These are phyloP conservation scores for Noctuana brunneofusca DNA, from an alignment of 2,888 invertebrate genomes.

Conservation along the genomic window DNA sequence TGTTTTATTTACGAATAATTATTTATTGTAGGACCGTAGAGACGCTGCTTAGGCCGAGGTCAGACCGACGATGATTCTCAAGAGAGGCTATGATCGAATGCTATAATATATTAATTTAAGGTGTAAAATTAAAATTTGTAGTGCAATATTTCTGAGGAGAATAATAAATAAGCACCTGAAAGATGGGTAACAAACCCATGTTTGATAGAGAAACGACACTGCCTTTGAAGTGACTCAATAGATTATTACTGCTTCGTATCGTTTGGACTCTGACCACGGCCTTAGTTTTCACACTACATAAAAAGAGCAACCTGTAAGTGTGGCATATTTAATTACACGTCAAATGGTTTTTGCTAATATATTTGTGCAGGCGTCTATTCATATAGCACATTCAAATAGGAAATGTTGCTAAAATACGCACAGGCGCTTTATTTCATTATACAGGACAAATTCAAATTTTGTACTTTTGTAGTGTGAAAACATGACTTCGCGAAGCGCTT, in stretches of 20 bases:
- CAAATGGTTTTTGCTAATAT: neutral
- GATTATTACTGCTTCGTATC: conserved; percentile 20
- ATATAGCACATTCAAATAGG: neutral
- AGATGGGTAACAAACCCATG: neutral
- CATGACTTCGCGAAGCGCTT: conserved; percentile 37
- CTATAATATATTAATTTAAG: conserved; percentile 15
- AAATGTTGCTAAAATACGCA: conserved; percentile 1
- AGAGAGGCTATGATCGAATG: conserved; percentile 16
- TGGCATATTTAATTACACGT: neutral
- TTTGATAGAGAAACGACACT: conserved; percentile 27
- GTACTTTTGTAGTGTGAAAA: conserved; percentile 27
- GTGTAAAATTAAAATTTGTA: conserved; percentile 22
- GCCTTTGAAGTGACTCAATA: conserved; percentile 31
- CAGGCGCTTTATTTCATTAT: conserved; percentile 12
- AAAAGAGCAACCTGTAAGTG: neutral
- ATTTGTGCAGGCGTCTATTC: conserved; percentile 14
- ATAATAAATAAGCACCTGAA: conserved; percentile 28
- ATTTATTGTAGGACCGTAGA: conserved; percentile 24
- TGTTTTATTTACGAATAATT: neutral
- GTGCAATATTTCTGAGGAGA: conserved; percentile 8
- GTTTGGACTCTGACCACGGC: conserved; percentile 13
- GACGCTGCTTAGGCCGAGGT: conserved; percentile 19
- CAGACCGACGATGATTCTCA: conserved; percentile 6
- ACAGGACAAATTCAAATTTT: conserved; percentile 1
- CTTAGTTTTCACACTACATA: conserved; percentile 28